Evolutionary conservation across 2,113 vertebrate genomes (phyloP).

Genomic region (Syngnathus scovelli): DNA sequence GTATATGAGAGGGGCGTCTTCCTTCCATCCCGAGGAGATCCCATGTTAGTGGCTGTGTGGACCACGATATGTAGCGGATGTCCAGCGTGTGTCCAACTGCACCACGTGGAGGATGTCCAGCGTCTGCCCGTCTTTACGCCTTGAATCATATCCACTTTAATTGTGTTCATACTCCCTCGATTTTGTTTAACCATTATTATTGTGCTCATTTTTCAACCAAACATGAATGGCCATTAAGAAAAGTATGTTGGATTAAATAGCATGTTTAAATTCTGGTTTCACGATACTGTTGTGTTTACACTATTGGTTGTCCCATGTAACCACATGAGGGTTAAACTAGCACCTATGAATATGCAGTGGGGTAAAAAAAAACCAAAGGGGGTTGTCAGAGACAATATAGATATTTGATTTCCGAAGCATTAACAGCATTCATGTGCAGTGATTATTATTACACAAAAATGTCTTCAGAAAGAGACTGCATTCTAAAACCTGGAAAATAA

Average conservation of each 20-base stretch:
- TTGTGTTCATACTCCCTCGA: not conserved
- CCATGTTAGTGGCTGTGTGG: slow-evolving; percentile 15
- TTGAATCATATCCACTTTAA: not conserved
- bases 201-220: not conserved
- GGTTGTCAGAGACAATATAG: no score
- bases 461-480: not conserved
- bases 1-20: slow-evolving; percentile 71
- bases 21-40: slow-evolving; percentile 14
- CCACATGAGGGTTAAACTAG: no score
- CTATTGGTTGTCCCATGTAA: no score
- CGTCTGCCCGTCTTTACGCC: slow-evolving; percentile 18
- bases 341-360: not conserved
- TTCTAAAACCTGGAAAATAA: not conserved
- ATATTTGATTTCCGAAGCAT: not conserved
- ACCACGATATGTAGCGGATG: not conserved
- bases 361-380: not conserved
- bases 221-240: not conserved
- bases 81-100: slow-evolving; percentile 1
- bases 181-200: slow-evolving; percentile 4
- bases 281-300: no score
- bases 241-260: not conserved
- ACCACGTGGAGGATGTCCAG: slow-evolving; percentile 1
- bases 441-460: not conserved
- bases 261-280: not conserved
- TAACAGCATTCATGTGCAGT: not conserved